These are phyloP conservation scores for Brenthis ino DNA, from an alignment of 2,888 invertebrate genomes.

Conservation along the genomic window DNA sequence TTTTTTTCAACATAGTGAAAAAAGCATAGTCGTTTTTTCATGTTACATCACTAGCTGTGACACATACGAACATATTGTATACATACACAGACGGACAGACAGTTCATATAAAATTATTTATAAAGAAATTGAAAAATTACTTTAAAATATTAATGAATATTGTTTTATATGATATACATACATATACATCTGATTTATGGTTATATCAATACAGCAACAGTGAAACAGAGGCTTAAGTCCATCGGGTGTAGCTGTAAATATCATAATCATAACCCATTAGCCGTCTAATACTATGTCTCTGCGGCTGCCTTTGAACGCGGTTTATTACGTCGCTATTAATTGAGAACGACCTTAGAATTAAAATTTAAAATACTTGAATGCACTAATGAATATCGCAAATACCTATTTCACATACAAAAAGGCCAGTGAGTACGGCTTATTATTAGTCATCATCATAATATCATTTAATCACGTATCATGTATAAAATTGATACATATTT, in stretches of 20 bases:
- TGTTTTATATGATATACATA: neutral
- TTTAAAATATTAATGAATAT: too few species aligned
- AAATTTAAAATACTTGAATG: constrained; percentile 18
- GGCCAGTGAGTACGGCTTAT: neutral
- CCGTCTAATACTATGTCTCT: constrained; percentile 72
- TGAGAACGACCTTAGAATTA: constrained; percentile 54
- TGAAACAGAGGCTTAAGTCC: constrained; percentile 58
- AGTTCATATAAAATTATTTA: too few species aligned
- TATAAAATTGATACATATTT: too few species aligned
- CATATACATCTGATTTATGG: neutral
- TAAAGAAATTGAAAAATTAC: too few species aligned
- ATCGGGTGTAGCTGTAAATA: constrained; percentile 75
- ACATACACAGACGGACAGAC: too few species aligned
- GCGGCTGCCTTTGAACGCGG: constrained; percentile 69
- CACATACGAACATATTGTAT: too few species aligned
- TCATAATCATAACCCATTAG: constrained; percentile 80
- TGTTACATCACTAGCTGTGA: too few species aligned
- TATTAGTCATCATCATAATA: neutral
- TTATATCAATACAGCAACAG: constrained; percentile 24
- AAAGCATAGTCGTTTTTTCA: too few species aligned
- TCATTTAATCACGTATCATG: neutral
- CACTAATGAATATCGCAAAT: neutral
- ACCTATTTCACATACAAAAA: neutral
- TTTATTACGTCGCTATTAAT: constrained; percentile 73
- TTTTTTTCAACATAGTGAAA: too few species aligned